Evolutionary conservation across 2,888 invertebrate species (phyloP), one percentile per base, ranked within the genome.

Genomic region (Spilosoma lubricipeda): DNA sequence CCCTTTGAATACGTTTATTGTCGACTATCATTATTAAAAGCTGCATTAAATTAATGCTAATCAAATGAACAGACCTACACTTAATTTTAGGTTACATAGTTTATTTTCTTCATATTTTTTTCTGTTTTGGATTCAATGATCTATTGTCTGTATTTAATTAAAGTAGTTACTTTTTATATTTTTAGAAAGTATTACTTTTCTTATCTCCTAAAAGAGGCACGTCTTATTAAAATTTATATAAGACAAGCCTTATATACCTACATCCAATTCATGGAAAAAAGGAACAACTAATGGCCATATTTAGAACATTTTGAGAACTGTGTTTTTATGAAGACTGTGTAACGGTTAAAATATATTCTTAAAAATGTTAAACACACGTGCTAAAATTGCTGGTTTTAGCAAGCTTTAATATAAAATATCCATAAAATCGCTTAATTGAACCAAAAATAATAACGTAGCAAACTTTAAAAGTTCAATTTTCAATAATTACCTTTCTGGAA

Each of bases 11-110:
- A 18, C 30, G 27, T 63, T 63, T 63, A 63, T 63, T 63, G 15
- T 27, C 59, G 27, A 18, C 63, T 65, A 18, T 65, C 33, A 48
- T 64, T 7, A 74, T 71, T 64, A 70, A 63, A 80, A 69, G 45
- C 63, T 65, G 63, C 64, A 67, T 69, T 13, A 74, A 69, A 72
- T 71, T 75, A 36, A 20, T 48, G 18, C 39, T 74, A 69, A 72
- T 75, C 36, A 71, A 63, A 69, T 33, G 30, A 63, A 30, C 63
- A 7, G 70, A 56, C 72, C 45, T 23, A 3, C 73, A 71, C 59
- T 65, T 70, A 70, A 72, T 5, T 30, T 27, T 15, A 63, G 30
- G 18, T 30, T 30, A 63, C n/a, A n/a, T n/a, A n/a, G 30, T 15
- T 30, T 18, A 63, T 18, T 18, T 30, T 1, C 7, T 3, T 27